These are phyloP conservation scores for Noctua pronuba DNA, from an alignment of 2,888 invertebrate genomes.

Conservation along the genomic window DNA sequence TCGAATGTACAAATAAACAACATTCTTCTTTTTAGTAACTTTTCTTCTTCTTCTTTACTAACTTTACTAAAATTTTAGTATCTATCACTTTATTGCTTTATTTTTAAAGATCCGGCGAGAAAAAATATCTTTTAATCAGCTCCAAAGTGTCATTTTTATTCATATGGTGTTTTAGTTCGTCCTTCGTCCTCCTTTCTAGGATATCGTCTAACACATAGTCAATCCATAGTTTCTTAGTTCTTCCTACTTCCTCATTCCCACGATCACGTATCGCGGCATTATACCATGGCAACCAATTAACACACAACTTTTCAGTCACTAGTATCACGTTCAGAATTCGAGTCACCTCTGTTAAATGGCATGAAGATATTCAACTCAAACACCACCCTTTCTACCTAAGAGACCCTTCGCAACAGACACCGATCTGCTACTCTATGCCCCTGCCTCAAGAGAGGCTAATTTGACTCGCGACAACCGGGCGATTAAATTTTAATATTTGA, in stretches of 20 bases:
- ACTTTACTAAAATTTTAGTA: too few species aligned
- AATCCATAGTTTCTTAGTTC: too few species aligned
- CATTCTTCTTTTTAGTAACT: not conserved
- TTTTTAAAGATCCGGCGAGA: not conserved
- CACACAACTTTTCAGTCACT: too few species aligned
- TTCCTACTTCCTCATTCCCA: too few species aligned
- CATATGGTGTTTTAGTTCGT: not conserved
- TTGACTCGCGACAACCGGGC: constrained; percentile 90
- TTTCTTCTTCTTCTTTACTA: not conserved
- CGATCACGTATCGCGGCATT: too few species aligned
- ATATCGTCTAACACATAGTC: too few species aligned
- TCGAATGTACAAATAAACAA: not conserved
- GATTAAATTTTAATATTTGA: constrained; percentile 92
- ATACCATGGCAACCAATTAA: too few species aligned
- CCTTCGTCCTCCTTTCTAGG: not conserved
- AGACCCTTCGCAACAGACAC: constrained; percentile 6
- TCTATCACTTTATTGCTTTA: not conserved
- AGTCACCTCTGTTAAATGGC: too few species aligned
- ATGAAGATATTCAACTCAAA: not conserved
- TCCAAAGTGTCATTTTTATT: not conserved
- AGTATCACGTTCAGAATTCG: too few species aligned
- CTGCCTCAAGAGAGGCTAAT: constrained; percentile 89
- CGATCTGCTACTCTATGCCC: constrained; percentile 70
- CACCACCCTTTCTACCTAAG: constrained; percentile 28
- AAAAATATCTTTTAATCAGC: not conserved